Base-by-base conservation (phyloP, 2,888 invertebrate genomes). In the Steromphala cineraria region DNA sequence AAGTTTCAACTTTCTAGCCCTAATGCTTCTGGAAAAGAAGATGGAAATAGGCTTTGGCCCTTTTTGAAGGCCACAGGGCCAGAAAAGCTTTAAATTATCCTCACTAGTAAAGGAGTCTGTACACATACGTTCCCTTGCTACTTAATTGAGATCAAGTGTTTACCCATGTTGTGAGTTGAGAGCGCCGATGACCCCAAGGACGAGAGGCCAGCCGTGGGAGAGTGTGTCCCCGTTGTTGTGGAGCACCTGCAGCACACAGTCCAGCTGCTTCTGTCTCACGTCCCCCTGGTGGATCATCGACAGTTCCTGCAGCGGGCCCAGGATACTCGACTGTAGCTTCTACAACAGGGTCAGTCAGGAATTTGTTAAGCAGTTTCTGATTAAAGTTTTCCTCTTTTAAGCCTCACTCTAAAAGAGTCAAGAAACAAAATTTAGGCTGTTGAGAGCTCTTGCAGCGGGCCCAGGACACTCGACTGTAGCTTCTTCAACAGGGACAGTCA, bases 121-220 rank as follows among this genome's bases (percentile, higher is more conserved):
- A 13, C 10, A 13, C 46, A 8, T 8, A 10, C 1, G 10, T 46
- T 8, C 46, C 46, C 5, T 8, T 46, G n/a, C n/a, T n/a, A n/a
- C n/a, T n/a, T 13, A 10, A 76, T 21, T 78, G 10, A 10, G 46
- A 8, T 46, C 46, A 24, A 28, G 46, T 15, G 83, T 86, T 74
- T 89, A 97, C 97, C 97, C 97, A 92, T 98, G 98, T 92, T 97
- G 97, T 90, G 97, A 96, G 86, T 96, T 97, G 71, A 99, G 97
- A 81, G 98, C 98, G n/a, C 98, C 98, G 90, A 99, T 97, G 89
- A 99, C 97, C 90, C 97, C 97, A 89, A 99, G 96, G 90, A 99
- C 96, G 83, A 97, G 95, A 28, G 98, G 98, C 99, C 99, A 99
- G 76, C 98, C 98, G 91, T 97, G 97, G 3, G 97, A 96, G 56